These are phyloP conservation scores for Hypanus sabinus DNA, from an alignment of 2,113 vertebrate species.

Conservation along the genomic window DNA sequence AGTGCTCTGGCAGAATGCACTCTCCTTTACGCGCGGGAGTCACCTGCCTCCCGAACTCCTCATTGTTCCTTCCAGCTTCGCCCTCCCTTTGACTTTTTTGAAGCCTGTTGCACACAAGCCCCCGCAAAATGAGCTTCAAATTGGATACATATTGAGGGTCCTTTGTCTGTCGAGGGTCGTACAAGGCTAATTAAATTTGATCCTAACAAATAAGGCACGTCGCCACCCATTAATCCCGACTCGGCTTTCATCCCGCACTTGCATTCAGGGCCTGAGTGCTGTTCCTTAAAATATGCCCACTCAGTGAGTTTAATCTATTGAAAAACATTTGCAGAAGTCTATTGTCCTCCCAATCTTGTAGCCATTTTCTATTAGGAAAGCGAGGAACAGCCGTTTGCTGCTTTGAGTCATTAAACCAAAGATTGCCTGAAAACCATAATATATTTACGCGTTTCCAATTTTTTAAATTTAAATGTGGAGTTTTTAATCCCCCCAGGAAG, in stretches of 20 bases:
- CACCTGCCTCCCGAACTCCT: slow-evolving; percentile 61
- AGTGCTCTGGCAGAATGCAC: slow-evolving; percentile 53
- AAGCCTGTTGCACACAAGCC: slow-evolving; percentile 54
- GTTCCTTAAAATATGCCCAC: slow-evolving; percentile 53
- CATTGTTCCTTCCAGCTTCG: slow-evolving; percentile 44
- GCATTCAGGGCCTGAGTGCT: slow-evolving; percentile 46
- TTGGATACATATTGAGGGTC: slow-evolving; percentile 64
- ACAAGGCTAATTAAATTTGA: slow-evolving; percentile 79
- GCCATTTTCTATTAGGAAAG: slow-evolving; percentile 61
- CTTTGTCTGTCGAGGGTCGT: slow-evolving; percentile 68
- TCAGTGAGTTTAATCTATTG: slow-evolving; percentile 69
- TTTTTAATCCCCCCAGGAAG: background rate
- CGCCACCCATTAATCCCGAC: slow-evolving; percentile 59
- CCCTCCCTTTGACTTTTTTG: slow-evolving; percentile 43
- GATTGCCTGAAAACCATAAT: slow-evolving; percentile 58
- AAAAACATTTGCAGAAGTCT: slow-evolving; percentile 72
- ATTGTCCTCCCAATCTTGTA: slow-evolving; percentile 68
- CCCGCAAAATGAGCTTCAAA: slow-evolving; percentile 62
- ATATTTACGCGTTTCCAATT: slow-evolving; percentile 55
- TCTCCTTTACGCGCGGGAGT: slow-evolving; percentile 76
- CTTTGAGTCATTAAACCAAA: slow-evolving; percentile 62
- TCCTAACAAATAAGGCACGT: slow-evolving; percentile 65
- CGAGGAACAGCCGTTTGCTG: slow-evolving; percentile 62
- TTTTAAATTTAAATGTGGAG: background rate
- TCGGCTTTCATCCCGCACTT: slow-evolving; percentile 54